phyloP scores from a whole-genome alignment of 1,140 invertebrate species.

The Cydia splendana region DNA sequence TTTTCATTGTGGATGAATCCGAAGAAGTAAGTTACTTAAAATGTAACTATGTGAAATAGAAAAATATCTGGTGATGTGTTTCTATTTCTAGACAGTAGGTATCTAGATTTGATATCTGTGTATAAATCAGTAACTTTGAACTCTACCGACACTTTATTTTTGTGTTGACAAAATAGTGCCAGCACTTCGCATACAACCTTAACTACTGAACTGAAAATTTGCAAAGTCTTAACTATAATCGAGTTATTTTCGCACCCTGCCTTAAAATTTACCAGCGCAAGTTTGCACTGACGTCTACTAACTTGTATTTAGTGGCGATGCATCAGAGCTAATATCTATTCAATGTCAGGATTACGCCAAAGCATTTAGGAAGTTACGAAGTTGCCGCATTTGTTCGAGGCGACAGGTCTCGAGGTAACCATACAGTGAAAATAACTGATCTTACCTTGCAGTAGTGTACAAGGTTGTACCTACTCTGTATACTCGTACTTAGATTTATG shows the following conservation, averaged over 20 bases:
- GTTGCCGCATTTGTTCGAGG: neutral
- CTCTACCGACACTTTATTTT: no score
- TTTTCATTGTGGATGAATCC: no score
- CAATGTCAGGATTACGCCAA: constrained; percentile 2
- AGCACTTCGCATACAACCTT: neutral
- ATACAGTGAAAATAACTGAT: neutral
- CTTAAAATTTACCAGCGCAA: neutral
- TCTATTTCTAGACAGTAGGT: no score
- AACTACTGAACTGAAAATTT: neutral
- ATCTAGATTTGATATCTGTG: no score
- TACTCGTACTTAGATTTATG: no score
- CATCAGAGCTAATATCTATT: constrained; percentile 4
- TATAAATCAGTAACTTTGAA: no score
- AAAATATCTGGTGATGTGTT: no score
- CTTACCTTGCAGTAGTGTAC: neutral
- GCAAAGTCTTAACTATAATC: neutral
- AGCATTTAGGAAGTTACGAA: neutral
- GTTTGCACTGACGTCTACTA: neutral
- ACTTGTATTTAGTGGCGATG: neutral
- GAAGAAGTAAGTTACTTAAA: no score
- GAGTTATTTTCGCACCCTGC: neutral
- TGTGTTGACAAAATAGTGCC: no score
- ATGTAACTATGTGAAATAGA: no score
- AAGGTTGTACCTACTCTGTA: neutral
- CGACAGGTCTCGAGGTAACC: neutral